phyloP scores from a whole-genome alignment of 1,140 invertebrate genomes.

The Calliphora vicina region DNA sequence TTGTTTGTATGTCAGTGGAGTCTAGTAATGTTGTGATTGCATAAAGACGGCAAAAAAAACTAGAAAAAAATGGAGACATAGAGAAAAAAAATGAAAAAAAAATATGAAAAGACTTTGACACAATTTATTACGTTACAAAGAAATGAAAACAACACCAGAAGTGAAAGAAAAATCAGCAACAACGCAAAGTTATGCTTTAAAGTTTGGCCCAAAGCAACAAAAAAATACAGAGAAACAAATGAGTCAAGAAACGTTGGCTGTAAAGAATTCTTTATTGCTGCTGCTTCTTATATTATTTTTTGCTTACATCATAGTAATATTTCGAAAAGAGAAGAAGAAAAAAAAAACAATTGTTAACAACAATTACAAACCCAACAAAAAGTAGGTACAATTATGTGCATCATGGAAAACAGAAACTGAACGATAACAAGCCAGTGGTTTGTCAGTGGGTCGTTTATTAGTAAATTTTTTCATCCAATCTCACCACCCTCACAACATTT shows the following conservation, averaged over 20 bases:
- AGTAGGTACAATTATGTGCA: no score
- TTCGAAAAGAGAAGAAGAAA: not conserved
- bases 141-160: not conserved
- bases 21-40: not conserved
- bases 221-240: not conserved
- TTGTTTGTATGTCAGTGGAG: not conserved
- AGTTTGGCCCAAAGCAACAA: not conserved
- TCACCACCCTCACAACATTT: no score
- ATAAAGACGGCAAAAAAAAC: not conserved
- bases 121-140: not conserved
- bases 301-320: slow-evolving; percentile 1
- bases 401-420: no score
- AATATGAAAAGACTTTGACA: slow-evolving; percentile 8
- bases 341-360: no score
- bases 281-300: no score
- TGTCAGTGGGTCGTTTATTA: no score
- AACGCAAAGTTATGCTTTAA: not conserved
- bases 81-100: not conserved
- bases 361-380: no score
- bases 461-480: no score
- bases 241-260: no score
- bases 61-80: not conserved
- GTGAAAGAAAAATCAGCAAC: not conserved
- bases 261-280: no score
- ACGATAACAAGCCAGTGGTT: no score